Evolutionary conservation across 2,113 vertebrate species (phyloP), one percentile per base, ranked within the genome.

Genomic region (Rhegmatorhina hoffmannsi): DNA sequence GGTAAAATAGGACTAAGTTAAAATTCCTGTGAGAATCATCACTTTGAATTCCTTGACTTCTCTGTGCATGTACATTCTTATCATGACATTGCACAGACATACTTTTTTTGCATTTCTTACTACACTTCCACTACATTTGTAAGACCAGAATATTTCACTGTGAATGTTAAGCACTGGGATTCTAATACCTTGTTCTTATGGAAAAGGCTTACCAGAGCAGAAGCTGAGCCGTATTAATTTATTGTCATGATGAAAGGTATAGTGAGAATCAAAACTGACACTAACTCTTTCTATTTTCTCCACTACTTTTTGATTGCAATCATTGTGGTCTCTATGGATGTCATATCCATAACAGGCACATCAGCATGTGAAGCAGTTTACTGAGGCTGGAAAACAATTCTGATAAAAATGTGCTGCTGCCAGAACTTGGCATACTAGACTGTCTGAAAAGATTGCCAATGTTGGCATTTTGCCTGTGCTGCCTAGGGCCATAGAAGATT

Each of bases 401-500:
- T 94, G 84, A 97, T 96, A 96, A 96, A 97, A 97, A 95, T 72
- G 36, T 88, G 78, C 91, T 95, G 75, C 84, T 93, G 86, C 84
- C 95, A 97, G 96, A 97, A 93, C 87, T 78, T 96, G 94, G 94
- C 94, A 90, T 94, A 92, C 94, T 96, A 96, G 93, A 94, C 94
- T 84, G 90, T 93, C 87, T 96, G 89, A 83, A 91, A 97, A 95
- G 94, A 97, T 73, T 95, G 95, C 97, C 95, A 95, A 92, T 92
- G 13, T 33, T 98, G 97, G 97, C 97, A 94, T 92, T 87, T 94
- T 96, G 95, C 94, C 95, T 91, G 11, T 23, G 25, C 38, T 96
- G 92, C 91, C 96, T 84, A 87, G 47, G 92, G 96, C 94, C 89
- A 91, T 58, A 75, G 88, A 94, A 95, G 92, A 96, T 73, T 95